Conservation (phyloP, 1,140 invertebrate genomes). For the Melitaea cinxia region DNA sequence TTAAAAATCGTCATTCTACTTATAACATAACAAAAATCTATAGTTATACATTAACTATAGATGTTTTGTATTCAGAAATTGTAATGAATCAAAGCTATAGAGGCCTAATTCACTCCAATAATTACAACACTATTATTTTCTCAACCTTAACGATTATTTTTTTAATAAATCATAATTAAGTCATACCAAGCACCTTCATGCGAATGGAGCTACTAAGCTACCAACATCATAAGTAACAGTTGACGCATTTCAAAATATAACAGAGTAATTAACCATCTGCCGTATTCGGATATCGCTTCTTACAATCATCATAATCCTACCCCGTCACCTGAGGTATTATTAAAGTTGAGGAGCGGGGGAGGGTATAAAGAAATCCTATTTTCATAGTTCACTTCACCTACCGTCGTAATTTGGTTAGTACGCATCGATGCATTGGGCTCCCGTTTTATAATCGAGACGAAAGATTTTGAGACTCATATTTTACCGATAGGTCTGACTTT, state of each 20-base stretch:
- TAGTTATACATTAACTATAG: too few species aligned
- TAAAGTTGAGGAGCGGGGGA: slow-evolving; percentile 19
- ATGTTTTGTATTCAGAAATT: too few species aligned
- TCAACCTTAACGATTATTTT: neutral
- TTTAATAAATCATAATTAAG: neutral
- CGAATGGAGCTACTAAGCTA: neutral
- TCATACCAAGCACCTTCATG: neutral
- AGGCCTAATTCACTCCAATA: too few species aligned
- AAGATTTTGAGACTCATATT: slow-evolving; percentile 55
- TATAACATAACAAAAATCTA: too few species aligned
- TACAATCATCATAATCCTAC: slow-evolving; percentile 72
- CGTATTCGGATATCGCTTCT: slow-evolving; percentile 55
- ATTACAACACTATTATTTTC: neutral
- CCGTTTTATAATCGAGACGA: slow-evolving; percentile 47
- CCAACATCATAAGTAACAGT: neutral
- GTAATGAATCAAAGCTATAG: too few species aligned
- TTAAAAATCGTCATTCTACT: too few species aligned
- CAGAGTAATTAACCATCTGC: slow-evolving; percentile 50
- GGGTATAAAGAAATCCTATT: slow-evolving; percentile 73
- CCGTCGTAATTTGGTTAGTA: slow-evolving; percentile 75
- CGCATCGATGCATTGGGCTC: slow-evolving; percentile 73
- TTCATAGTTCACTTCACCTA: slow-evolving; percentile 79
- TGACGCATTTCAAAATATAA: slow-evolving; percentile 23
- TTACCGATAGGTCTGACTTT: too few species aligned
- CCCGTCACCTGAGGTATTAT: slow-evolving; percentile 53